Base-by-base conservation (phyloP, 2,113 vertebrate genomes). In the Eublepharis macularius region DNA sequence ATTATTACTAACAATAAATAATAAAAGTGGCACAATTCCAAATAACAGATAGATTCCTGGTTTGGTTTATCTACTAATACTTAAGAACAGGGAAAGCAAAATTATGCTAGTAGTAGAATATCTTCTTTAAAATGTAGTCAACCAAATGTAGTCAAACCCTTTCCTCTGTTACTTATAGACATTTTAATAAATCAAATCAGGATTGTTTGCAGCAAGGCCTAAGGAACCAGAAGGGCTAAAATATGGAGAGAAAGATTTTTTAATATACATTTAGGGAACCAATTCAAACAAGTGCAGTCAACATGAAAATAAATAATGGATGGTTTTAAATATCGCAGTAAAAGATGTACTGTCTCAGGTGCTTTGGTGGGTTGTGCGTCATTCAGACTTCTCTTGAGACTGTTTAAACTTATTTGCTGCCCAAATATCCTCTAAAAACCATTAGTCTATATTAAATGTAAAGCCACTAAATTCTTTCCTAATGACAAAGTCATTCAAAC, bases 381-480 rank as follows among this genome's bases (percentile, higher is more conserved):
- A 91, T 87, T 87, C 85, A 87, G 34, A 81, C 82, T 90, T 95
- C 94, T 93, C 94, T 63, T 81, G 92, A 94, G 95, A 85, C 91
- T 1, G 29, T 88, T 94, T 94, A 93, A 95, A 92, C 83, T 88
- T 91, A 76, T 90, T 92, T 94, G 92, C 94, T 93, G 82, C 81
- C 81, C 86, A 63, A 2, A 95, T 95, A 90, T 94, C 92, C 92
- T 94, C 91, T 88, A 93, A 94, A 96, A 96, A 92, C 94, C 79
- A 94, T 95, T 93, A 93, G 86, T 85, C 88, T 95, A 85, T 91
- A 94, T 89, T 93, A 95, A 95, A 94, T 75, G 84, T 88, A 93
- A 96, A 94, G 92, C 91, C 93, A 94, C 90, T 93, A 84, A 94
- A 96, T 96, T 96, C 95, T 95, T 96, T 95, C 94, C 95, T 96